phyloP scores from a whole-genome alignment of 1,140 invertebrate genomes.

The Mactra quadrangularis region DNA sequence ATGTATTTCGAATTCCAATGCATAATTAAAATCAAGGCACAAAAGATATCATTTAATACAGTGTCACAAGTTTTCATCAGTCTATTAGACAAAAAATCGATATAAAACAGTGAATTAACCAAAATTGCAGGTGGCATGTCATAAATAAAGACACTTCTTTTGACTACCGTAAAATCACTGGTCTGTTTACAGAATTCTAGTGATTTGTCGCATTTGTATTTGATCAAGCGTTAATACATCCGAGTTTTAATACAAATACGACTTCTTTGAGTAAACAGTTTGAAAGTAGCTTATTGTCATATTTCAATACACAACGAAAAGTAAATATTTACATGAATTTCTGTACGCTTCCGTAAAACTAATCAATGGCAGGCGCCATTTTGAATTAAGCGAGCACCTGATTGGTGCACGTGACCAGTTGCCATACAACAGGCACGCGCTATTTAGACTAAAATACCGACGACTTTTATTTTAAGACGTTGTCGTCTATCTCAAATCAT shows the following conservation, averaged over 20 bases:
- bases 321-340: conserved; percentile 21
- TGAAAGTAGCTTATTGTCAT: not conserved
- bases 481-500: too few species aligned
- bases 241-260: not conserved
- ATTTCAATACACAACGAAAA: conserved; percentile 1
- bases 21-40: too few species aligned
- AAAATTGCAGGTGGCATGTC: too few species aligned
- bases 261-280: not conserved
- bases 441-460: not conserved
- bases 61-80: too few species aligned
- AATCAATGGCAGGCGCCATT: conserved; percentile 57
- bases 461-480: too few species aligned
- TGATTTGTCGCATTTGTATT: not conserved
- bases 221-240: not conserved
- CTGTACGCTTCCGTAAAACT: not conserved
- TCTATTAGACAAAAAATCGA: too few species aligned
- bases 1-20: too few species aligned
- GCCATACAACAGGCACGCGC: conserved; percentile 39
- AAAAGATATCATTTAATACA: too few species aligned
- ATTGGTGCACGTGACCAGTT: conserved; percentile 57
- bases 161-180: too few species aligned
- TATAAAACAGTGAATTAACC: too few species aligned
- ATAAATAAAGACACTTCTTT: too few species aligned
- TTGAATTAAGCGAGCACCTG: conserved; percentile 49
- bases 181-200: not conserved